Evolutionary conservation across 2,113 vertebrate genomes (phyloP).

Genomic region (Eurypyga helias): DNA sequence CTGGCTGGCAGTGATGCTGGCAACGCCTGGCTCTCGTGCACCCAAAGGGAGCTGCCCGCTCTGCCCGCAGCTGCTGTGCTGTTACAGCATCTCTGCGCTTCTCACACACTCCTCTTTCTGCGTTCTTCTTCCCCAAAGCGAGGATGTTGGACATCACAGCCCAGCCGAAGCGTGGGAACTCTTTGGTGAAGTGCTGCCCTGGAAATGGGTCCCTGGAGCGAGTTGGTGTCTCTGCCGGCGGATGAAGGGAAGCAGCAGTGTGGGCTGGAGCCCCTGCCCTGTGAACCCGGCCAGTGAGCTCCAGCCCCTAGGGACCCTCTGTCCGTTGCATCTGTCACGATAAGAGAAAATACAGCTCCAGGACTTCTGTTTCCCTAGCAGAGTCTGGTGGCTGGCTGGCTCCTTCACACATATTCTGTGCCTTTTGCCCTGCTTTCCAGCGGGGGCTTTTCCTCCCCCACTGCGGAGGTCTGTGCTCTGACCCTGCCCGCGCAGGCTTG

Average conservation of each 20-base stretch:
- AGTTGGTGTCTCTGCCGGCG: background rate
- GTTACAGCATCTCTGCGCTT: too few relatives aligned
- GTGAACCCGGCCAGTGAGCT: background rate
- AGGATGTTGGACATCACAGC: background rate
- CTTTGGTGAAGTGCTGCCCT: background rate
- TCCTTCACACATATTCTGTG: rapidly evolving
- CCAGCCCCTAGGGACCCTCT: background rate
- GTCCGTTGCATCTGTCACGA: rapidly evolving
- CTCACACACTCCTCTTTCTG: too few relatives aligned
- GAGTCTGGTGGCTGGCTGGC: background rate
- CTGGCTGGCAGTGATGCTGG: background rate
- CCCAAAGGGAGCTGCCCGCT: background rate
- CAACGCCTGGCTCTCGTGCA: background rate
- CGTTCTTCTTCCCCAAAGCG: background rate
- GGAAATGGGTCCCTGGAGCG: background rate
- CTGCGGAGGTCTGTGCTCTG: background rate
- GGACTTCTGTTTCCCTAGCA: background rate
- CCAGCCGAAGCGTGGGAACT: background rate
- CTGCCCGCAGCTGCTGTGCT: background rate
- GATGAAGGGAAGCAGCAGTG: background rate
- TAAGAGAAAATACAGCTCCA: rapidly evolving
- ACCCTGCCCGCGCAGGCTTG: background rate
- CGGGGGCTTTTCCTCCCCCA: background rate
- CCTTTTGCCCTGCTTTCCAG: background rate
- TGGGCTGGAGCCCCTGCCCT: background rate